Evolutionary conservation across 2,888 invertebrate species (phyloP).

Genomic region (Phyllotreta striolata): DNA sequence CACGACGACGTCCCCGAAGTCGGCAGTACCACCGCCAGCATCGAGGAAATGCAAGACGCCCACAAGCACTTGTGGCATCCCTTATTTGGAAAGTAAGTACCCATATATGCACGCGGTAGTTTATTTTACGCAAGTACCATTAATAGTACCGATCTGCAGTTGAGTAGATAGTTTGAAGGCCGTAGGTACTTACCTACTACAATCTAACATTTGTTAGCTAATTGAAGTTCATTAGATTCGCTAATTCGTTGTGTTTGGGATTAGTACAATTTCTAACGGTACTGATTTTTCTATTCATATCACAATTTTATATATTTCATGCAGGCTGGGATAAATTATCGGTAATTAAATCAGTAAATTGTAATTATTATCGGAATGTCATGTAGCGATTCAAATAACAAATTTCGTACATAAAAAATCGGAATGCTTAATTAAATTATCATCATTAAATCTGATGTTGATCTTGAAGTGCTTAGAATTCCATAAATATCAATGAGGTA

Average conservation of each 20-base stretch:
- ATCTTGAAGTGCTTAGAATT: not conserved
- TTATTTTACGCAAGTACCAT: not conserved
- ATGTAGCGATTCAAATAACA: not conserved
- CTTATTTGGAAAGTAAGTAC: slow-evolving; percentile 82
- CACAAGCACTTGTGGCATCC: slow-evolving; percentile 84
- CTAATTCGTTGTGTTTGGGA: too few relatives aligned
- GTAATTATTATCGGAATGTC: too few relatives aligned
- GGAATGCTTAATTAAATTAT: slow-evolving; percentile 9
- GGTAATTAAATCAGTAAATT: too few relatives aligned
- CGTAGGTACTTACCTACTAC: too few relatives aligned
- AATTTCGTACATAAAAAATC: slow-evolving; percentile 5
- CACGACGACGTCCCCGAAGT: slow-evolving; percentile 69
- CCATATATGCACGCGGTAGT: not conserved
- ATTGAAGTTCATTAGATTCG: too few relatives aligned
- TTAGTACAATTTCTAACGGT: too few relatives aligned
- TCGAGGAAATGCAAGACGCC: slow-evolving; percentile 67
- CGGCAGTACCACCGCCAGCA: slow-evolving; percentile 70
- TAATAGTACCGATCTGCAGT: too few relatives aligned
- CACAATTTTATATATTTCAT: too few relatives aligned
- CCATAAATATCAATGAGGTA: slow-evolving; percentile 12
- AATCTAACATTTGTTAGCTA: too few relatives aligned
- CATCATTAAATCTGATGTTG: slow-evolving; percentile 8
- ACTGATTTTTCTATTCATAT: too few relatives aligned
- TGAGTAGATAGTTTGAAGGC: too few relatives aligned
- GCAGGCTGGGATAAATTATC: not conserved